Base-by-base conservation (phyloP, 2,113 vertebrate genomes). In the Pelmatolapia mariae region DNA sequence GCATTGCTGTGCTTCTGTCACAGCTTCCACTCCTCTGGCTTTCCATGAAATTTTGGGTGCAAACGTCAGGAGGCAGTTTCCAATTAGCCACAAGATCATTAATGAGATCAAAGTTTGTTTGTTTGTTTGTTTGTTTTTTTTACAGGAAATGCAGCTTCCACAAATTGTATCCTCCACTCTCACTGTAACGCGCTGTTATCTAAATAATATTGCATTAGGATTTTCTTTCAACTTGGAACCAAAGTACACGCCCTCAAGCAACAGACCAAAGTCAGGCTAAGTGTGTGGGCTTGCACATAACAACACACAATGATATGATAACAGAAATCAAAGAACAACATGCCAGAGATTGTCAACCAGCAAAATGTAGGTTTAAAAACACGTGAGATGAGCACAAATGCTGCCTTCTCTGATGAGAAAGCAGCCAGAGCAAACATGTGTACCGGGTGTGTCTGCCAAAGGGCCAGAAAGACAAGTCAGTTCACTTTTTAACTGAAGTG, bases 381-480 rank as follows among this genome's bases (percentile, higher is more conserved):
- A 26, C 1, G 22, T 52, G 59, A 82, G 24, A 22, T 45, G 7
- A 56, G 19, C 83, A 11, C 8, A 71, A 24, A 4, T 5, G 40
- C 18, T 53, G 5, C 12, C 24, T 85, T 2, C 11, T 63, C 13
- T 31, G 57, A 50, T 52, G 83, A 84, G 61, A 84, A 83, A 50
- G 38, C 56, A 13, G 11, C 10, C 54, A 50, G 57, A 73, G 40
- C 83, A 86, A 85, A 90, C 82, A 40, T n/a, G 50, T n/a, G 40
- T 36, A 13, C 73, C 24, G 86, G 94, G 94, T 87, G 94, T 93
- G 91, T 85, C 91, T 16, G n/a, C 33, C 13, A 45, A 53, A 7
- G 24, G 22, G 24, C 87, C 71, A 82, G 95, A 93, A 92, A 92
- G 91, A 90, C 93, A 73, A 61, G 94, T 92, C 63, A 7, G 90